Conservation (phyloP, 2,888 invertebrate genomes). For the Diarsia dahlii region DNA sequence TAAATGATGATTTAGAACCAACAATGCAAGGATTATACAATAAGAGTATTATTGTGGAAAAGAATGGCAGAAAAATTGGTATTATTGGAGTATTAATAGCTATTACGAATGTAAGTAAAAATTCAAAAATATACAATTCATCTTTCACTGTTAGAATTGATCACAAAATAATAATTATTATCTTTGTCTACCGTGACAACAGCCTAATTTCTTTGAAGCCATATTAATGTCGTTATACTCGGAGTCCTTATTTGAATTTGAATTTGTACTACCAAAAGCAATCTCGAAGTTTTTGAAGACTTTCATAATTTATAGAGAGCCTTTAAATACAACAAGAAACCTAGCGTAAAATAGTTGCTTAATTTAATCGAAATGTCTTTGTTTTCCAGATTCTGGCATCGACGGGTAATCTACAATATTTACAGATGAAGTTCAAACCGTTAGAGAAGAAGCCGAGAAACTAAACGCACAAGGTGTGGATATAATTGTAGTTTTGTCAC, state of each 20-base stretch:
- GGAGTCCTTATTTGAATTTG: not conserved
- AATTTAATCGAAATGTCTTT: not conserved
- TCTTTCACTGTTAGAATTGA: not conserved
- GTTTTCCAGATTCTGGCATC: constrained; percentile 90
- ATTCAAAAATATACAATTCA: not conserved
- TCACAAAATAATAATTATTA: not conserved
- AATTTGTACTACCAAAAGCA: not conserved
- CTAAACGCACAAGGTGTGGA: constrained; percentile 92
- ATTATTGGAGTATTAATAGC: constrained; percentile 93
- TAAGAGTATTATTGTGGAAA: constrained; percentile 92
- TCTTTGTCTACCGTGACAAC: not conserved
- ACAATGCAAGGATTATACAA: constrained; percentile 92
- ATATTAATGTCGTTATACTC: not conserved
- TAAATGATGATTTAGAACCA: constrained; percentile 93
- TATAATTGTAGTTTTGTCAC: constrained; percentile 95
- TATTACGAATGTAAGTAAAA: constrained; percentile 80
- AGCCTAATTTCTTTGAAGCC: not conserved
- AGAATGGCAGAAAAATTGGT: constrained; percentile 93
- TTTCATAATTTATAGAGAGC: not conserved
- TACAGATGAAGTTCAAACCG: constrained; percentile 92
- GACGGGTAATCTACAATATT: constrained; percentile 93
- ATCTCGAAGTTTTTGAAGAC: not conserved
- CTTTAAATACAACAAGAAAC: not conserved
- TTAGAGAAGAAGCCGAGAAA: constrained; percentile 92
- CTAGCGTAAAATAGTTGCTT: not conserved